Conservation (phyloP, 1,140 invertebrate genomes). For the Dendroctonus ponderosae region DNA sequence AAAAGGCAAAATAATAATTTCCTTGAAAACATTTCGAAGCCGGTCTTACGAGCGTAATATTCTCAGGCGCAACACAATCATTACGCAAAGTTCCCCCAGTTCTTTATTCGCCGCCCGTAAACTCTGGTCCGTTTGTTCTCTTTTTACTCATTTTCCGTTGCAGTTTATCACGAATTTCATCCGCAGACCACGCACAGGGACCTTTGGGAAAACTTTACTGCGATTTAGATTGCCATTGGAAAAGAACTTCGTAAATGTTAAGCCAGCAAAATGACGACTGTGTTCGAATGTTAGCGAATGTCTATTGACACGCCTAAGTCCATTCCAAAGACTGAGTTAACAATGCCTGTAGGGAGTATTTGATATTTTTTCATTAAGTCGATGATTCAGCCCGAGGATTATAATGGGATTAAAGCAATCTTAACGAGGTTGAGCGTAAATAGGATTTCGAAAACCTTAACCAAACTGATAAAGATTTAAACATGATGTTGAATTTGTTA, state of each 20-base stretch:
- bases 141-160: not conserved
- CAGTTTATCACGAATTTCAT: conserved; percentile 7
- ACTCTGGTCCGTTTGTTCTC: not conserved
- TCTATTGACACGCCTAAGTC: too few species aligned
- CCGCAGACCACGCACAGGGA: conserved; percentile 1
- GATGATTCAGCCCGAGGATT: too few species aligned
- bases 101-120: not conserved
- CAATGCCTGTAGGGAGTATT: too few species aligned
- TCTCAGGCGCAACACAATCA: conserved; percentile 20
- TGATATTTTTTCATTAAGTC: too few species aligned
- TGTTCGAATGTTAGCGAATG: not conserved
- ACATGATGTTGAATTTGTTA: too few species aligned
- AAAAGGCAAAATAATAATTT: conserved; percentile 14
- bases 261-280: conserved; percentile 2
- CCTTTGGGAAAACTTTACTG: conserved; percentile 2
- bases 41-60: conserved; percentile 10
- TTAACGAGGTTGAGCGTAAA: too few species aligned
- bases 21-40: conserved; percentile 10
- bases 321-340: too few species aligned
- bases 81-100: conserved; percentile 14
- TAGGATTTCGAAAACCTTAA: too few species aligned
- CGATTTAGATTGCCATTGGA: conserved; percentile 2
- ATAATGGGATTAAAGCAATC: too few species aligned
- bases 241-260: conserved; percentile 8
- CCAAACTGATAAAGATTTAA: too few species aligned